Percentiles rank a stretch among this genome's conserved stretches.
Conservation (phyloP, 2,797 vertebrate species). For the Notolabrus celidotus region DNA sequence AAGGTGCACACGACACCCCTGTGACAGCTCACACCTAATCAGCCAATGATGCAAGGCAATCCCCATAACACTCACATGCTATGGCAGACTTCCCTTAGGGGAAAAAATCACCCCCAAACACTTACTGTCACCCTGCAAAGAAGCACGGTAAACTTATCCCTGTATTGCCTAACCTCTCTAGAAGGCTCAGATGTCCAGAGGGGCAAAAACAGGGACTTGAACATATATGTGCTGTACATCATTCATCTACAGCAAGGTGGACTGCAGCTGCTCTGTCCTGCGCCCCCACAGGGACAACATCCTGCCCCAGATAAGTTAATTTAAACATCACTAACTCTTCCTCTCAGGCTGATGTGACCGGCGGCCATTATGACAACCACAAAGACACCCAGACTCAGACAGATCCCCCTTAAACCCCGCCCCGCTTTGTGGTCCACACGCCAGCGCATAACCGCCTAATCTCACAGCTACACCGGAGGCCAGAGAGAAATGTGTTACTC, state of each 20-base stretch:
- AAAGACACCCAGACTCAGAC: conserved; percentile 55
- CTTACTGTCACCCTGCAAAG: background rate
- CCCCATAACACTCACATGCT: conserved; percentile 73
- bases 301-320: conserved; percentile 40
- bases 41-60: conserved; percentile 80
- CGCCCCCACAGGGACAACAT: conserved; percentile 12
- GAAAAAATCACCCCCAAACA: conserved; percentile 1
- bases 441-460: conserved; percentile 80
- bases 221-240: conserved; percentile 2
- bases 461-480: conserved; percentile 68
- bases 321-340: conserved; percentile 28
- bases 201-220: background rate
- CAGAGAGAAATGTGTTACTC: conserved; percentile 76
- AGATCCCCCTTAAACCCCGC: conserved; percentile 68
- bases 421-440: conserved; percentile 74
- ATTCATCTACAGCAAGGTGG: conserved; percentile 2
- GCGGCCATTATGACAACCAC: conserved; percentile 65
- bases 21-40: conserved; percentile 79
- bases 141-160: conserved; percentile 34
- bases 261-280: background rate
- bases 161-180: conserved; percentile 35
- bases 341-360: conserved; percentile 42
- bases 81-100: conserved; percentile 6
- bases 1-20: conserved; percentile 79
- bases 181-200: conserved; percentile 32